A percentile compares a stretch with the other conserved stretches of the same genome.
These are phyloP conservation scores for Sapayoa aenigma DNA, from an alignment of 2,113 vertebrate genomes.

Conservation along the genomic window DNA sequence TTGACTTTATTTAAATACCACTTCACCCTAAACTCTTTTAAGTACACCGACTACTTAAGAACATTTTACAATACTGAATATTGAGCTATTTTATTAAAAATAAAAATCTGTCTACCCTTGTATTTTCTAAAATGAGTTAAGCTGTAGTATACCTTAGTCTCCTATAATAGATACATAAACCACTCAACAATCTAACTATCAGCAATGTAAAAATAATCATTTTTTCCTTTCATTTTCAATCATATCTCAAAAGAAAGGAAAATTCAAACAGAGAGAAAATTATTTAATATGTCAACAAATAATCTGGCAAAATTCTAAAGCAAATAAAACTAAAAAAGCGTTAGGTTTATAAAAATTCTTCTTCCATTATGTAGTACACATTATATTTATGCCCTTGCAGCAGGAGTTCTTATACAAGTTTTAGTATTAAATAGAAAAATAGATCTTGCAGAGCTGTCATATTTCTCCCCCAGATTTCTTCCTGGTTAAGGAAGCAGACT, in stretches of 20 bases:
- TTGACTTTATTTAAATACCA: background rate
- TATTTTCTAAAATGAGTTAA: background rate
- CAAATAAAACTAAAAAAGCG: background rate
- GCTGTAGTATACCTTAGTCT: background rate
- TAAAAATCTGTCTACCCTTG: background rate
- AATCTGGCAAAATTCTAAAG: background rate
- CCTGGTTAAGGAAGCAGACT: background rate
- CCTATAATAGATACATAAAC: background rate
- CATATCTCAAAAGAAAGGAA: background rate
- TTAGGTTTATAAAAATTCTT: background rate
- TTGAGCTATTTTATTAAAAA: background rate
- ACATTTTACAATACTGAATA: background rate
- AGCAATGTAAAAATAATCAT: background rate
- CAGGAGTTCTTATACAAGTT: background rate
- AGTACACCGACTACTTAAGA: background rate
- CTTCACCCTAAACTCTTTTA: background rate
- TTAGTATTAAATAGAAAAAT: background rate
- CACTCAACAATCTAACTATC: background rate
- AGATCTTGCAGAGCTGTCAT: background rate
- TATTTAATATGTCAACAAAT: background rate
- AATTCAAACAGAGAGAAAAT: background rate
- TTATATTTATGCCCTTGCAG: background rate
- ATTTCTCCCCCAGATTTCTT: background rate
- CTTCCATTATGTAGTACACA: background rate
- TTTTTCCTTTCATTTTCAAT: background rate